Conservation (phyloP, 2,113 vertebrate species). For the Monarcha castaneiventris region DNA sequence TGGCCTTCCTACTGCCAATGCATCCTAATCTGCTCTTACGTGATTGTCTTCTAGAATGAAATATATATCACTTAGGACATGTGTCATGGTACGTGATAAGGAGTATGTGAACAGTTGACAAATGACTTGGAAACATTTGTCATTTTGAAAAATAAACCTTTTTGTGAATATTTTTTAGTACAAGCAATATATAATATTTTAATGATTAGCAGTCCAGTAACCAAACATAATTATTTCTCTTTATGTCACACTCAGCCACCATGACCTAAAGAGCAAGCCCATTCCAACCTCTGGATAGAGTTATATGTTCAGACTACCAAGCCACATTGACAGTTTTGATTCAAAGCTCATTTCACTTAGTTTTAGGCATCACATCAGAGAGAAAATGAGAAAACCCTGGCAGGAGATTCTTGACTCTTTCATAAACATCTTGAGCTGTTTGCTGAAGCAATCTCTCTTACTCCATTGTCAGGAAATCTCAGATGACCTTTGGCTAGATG, state of each 20-base stretch:
- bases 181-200: background rate
- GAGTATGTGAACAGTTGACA: background rate
- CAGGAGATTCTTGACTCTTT: background rate
- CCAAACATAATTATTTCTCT: background rate
- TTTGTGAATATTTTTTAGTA: background rate
- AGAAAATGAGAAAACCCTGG: background rate
- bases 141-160: background rate
- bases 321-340: background rate
- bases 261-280: background rate
- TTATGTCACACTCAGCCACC: background rate
- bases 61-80: fast-evolving
- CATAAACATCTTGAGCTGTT: background rate
- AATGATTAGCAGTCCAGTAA: background rate
- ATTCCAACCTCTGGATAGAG: background rate
- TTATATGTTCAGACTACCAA: background rate
- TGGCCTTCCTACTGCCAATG: background rate
- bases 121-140: background rate
- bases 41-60: background rate
- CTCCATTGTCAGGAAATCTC: background rate
- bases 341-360: background rate
- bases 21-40: background rate
- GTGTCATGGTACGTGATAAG: fast-evolving
- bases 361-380: background rate
- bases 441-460: background rate
- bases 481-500: background rate